A percentile compares a stretch with the other conserved stretches of the same genome.
phyloP scores from a whole-genome alignment of 2,888 invertebrate genomes.

The Fabriciana adippe region DNA sequence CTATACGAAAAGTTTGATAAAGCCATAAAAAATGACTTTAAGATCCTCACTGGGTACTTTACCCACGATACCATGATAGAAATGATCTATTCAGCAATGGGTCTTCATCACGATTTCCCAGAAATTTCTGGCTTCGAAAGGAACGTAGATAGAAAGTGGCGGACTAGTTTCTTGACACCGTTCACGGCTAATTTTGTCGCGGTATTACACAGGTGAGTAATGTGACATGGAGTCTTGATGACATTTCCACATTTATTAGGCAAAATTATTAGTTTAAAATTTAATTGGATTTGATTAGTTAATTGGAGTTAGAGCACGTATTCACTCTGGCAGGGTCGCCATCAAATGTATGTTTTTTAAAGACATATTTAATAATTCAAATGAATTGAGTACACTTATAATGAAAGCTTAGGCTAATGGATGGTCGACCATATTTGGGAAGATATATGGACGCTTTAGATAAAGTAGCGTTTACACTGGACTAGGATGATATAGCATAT shows the following conservation, averaged over 20 bases:
- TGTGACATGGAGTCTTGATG: constrained; percentile 7
- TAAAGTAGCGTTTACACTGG: no score
- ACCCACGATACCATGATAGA: constrained; percentile 83
- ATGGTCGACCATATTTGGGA: no score
- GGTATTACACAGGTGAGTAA: constrained; percentile 24
- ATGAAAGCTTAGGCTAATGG: no score
- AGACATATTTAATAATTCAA: no score
- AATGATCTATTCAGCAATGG: constrained; percentile 76
- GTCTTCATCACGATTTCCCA: constrained; percentile 72
- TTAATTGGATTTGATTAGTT: no score
- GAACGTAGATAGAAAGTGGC: constrained; percentile 61
- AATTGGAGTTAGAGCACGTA: no score
- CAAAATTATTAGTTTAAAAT: no score
- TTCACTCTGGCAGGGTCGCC: no score
- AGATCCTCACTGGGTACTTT: constrained; percentile 77
- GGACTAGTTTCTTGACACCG: constrained; percentile 81
- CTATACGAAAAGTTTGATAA: constrained; percentile 74
- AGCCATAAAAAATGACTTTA: constrained; percentile 39
- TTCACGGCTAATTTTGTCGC: constrained; percentile 26
- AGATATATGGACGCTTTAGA: no score
- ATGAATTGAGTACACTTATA: no score
- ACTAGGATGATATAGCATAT: no score
- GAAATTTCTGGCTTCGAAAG: constrained; percentile 81
- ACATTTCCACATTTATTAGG: constrained; percentile 7
- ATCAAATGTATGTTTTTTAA: no score